Evolutionary conservation across 2,888 invertebrate genomes (phyloP).

Genomic region (Antitype chi): DNA sequence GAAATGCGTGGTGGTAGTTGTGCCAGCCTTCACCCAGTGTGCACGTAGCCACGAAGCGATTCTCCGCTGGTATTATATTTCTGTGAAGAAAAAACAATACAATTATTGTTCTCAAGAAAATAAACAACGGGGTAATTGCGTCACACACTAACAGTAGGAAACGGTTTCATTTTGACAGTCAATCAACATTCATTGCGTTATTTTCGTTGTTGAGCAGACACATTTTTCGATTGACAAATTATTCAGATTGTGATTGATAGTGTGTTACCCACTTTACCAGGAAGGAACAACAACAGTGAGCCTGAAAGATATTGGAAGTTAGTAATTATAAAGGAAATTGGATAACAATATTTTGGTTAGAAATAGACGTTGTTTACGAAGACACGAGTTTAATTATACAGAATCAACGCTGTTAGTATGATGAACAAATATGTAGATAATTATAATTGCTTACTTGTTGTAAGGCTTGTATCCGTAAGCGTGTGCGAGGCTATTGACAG

Average conservation of each 20-base stretch:
- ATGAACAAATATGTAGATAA: constrained; percentile 24
- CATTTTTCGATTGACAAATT: no score
- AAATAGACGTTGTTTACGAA: constrained; percentile 35
- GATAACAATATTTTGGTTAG: constrained; percentile 31
- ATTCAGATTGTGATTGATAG: no score
- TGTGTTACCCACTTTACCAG: neutral
- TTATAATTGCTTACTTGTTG: constrained; percentile 80
- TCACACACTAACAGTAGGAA: no score
- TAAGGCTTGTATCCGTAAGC: constrained; percentile 91
- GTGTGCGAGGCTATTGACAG: constrained; percentile 97
- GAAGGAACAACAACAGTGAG: neutral
- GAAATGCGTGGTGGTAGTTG: constrained; percentile 95
- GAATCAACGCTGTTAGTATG: constrained; percentile 24
- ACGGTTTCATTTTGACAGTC: no score
- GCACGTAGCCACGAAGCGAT: constrained; percentile 91
- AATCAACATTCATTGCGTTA: no score
- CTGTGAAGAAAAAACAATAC: constrained; percentile 77
- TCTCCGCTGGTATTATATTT: constrained; percentile 92
- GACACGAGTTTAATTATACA: constrained; percentile 28
- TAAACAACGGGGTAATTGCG: neutral
- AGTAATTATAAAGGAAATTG: constrained; percentile 37
- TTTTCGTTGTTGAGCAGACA: no score
- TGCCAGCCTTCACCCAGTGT: constrained; percentile 94
- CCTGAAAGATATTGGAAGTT: constrained; percentile 36
- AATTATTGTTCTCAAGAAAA: neutral